phyloP scores from a whole-genome alignment of 1,140 invertebrate species.

The Himalopsyche phryganea region DNA sequence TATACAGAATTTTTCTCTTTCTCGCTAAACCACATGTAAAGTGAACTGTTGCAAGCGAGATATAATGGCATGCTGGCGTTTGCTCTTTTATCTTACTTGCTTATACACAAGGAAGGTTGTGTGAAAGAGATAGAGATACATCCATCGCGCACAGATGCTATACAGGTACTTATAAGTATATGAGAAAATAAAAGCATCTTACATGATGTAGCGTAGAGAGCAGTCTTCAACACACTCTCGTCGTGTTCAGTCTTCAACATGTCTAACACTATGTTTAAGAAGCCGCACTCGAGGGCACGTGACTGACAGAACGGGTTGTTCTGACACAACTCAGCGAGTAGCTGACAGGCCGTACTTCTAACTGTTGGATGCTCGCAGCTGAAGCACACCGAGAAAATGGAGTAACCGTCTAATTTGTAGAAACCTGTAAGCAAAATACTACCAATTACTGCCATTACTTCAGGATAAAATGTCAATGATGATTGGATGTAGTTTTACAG shows the following conservation, averaged over 20 bases:
- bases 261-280: constrained; percentile 62
- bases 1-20: not conserved
- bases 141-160: not conserved
- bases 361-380: constrained; percentile 60
- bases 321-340: constrained; percentile 71
- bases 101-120: no score
- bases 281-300: constrained; percentile 58
- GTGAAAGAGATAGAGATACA: no score
- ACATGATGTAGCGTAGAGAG: constrained; percentile 75
- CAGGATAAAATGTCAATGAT: no score
- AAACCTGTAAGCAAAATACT: constrained; percentile 59
- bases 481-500: no score
- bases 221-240: constrained; percentile 59
- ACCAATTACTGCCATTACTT: not conserved
- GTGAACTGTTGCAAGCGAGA: no score
- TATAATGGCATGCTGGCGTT: no score
- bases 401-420: constrained; percentile 75
- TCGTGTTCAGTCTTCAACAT: constrained; percentile 61
- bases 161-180: constrained; percentile 10
- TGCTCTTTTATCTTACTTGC: no score
- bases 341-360: constrained; percentile 59
- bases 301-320: constrained; percentile 77
- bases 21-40: not conserved
- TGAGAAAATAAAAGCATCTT: constrained; percentile 37
- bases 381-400: constrained; percentile 63